A percentile compares a stretch with the other conserved stretches of the same genome.
These are phyloP conservation scores for Drosophila baimaii DNA, from an alignment of 1,140 invertebrate species.

Conservation along the genomic window DNA sequence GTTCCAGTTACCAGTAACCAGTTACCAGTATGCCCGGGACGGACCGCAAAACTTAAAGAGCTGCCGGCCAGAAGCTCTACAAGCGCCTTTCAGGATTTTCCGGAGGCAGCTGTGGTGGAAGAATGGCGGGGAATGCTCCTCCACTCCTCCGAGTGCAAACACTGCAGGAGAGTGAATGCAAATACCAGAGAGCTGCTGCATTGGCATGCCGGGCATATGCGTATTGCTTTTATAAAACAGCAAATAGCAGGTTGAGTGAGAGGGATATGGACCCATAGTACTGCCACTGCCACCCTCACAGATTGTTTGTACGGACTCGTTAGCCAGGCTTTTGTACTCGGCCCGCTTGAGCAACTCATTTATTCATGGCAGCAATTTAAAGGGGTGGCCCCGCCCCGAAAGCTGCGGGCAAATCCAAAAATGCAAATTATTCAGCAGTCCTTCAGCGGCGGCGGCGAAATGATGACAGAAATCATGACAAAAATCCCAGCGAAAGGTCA, in stretches of 20 bases:
- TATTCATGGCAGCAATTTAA: conserved; percentile 61
- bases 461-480: conserved; percentile 23
- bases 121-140: neutral
- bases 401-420: conserved; percentile 45
- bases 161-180: conserved; percentile 74
- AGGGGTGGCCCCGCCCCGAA: conserved; percentile 30
- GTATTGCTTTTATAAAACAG: conserved; percentile 78
- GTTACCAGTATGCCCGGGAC: conserved; percentile 14
- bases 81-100: conserved; percentile 70
- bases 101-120: conserved; percentile 9
- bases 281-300: conserved; percentile 1
- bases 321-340: conserved; percentile 46
- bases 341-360: conserved; percentile 38
- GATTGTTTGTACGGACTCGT: conserved; percentile 58
- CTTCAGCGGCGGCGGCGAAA: neutral
- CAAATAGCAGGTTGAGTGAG: conserved; percentile 54
- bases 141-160: conserved; percentile 47
- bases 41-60: conserved; percentile 75
- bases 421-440: conserved; percentile 39
- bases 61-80: conserved; percentile 58
- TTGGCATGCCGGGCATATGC: conserved; percentile 59
- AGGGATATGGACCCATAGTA: neutral
- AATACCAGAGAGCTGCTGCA: conserved; percentile 64
- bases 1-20: conserved; percentile 4
- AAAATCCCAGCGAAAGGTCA: conserved; percentile 42